Conservation (phyloP, 2,113 vertebrate species). For the Actenoides lindsayi region DNA sequence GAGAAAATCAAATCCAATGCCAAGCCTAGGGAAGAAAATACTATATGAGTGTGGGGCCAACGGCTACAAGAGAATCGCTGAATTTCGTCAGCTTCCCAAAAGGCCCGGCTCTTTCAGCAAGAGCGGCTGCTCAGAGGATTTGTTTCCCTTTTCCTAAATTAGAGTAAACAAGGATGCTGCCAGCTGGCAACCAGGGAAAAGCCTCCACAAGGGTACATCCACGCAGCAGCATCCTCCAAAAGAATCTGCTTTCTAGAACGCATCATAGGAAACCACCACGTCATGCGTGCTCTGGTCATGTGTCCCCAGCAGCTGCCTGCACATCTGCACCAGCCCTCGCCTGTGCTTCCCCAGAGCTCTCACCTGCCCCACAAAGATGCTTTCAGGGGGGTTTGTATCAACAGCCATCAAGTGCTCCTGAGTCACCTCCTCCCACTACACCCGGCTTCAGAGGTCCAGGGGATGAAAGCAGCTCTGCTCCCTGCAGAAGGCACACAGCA, state of each 20-base stretch:
- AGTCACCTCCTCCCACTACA: background rate
- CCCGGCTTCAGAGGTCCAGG: no score
- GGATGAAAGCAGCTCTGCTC: background rate
- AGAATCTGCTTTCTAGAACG: background rate
- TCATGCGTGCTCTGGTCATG: background rate
- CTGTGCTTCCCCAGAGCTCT: background rate
- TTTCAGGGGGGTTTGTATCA: background rate
- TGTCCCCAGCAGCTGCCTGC: background rate
- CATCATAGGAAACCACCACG: background rate
- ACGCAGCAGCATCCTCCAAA: background rate
- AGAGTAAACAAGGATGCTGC: background rate
- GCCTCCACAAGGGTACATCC: background rate
- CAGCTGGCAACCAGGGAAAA: background rate
- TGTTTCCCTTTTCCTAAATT: background rate
- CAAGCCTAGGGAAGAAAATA: background rate
- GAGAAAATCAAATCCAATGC: background rate
- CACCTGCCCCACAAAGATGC: background rate
- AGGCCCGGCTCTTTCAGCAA: background rate
- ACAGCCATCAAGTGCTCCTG: background rate
- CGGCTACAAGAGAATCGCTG: fast-evolving
- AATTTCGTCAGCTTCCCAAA: background rate
- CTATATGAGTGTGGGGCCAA: fast-evolving
- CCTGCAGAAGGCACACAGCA: background rate
- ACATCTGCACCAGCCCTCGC: background rate
- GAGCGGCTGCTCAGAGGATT: background rate